phyloP scores from a whole-genome alignment of 2,797 vertebrate species.

The Morus bassanus region DNA sequence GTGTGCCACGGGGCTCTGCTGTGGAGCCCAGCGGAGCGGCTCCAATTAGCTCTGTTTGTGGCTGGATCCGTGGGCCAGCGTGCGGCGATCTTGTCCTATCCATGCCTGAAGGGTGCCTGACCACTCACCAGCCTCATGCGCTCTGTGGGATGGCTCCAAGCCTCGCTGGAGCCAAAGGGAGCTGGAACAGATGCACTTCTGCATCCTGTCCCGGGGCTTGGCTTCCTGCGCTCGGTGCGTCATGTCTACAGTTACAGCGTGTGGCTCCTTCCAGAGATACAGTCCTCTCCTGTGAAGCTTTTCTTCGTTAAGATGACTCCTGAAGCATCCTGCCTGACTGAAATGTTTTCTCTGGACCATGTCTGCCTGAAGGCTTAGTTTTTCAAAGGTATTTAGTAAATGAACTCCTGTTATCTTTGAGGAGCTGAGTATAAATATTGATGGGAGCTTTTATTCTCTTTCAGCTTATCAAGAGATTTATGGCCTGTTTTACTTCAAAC shows the following conservation, averaged over 20 bases:
- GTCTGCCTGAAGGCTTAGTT: neutral
- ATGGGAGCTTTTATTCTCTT: neutral
- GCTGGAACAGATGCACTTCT: neutral
- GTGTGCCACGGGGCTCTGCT: neutral
- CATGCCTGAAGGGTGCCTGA: neutral
- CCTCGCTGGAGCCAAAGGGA: neutral
- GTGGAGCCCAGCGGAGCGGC: neutral
- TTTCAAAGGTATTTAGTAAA: neutral
- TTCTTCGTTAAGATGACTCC: neutral
- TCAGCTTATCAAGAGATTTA: neutral
- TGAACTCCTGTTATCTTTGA: neutral
- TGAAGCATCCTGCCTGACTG: neutral
- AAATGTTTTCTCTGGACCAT: neutral
- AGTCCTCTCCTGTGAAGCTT: neutral
- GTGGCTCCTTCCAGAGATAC: neutral
- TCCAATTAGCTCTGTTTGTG: neutral
- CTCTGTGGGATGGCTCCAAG: neutral
- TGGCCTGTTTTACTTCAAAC: neutral
- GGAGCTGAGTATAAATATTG: neutral
- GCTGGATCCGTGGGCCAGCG: neutral
- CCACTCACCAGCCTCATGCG: fast-evolving
- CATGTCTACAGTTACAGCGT: neutral
- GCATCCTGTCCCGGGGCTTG: neutral
- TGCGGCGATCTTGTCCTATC: neutral
- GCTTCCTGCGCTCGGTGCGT: fast-evolving